Evolutionary conservation across 2,113 vertebrate genomes (phyloP), one percentile per base, ranked within the genome.

Genomic region (Macquaria australasica): DNA sequence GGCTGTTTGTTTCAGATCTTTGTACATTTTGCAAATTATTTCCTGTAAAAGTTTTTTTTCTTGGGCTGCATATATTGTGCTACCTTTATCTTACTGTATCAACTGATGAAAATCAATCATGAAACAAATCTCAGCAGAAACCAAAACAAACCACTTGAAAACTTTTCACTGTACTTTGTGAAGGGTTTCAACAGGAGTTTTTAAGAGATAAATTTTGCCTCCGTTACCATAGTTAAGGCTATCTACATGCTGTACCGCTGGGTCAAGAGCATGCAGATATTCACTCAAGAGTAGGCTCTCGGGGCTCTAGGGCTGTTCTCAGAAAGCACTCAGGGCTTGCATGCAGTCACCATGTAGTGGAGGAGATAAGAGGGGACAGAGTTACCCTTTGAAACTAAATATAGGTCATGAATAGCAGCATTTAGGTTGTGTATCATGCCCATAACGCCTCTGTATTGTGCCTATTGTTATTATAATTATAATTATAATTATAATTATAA

Each of bases 381-480:
- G 81, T 85, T 84, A 81, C 82, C 87, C 83, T 93, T 93, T 92
- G 90, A 93, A 92, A 92, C 93, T 87, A 93, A 94, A 95, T 92
- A 94, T 94, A 94, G 90, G 71, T 73, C 64, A 77, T 71, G 87
- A 78, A 86, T 67, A 88, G 73, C 77, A 83, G 60, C 28, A 71
- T 86, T 86, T 50, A 55, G 75, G 25, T 76, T 68, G 71, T 71
- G 68, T 79, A 55, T 86, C 21, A 28, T 67, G 64, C 64, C 71
- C 60, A 51, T 76, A 77, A 85, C 12, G 10, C 60, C 16, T 23
- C 34, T 66, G 50, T 75, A 81, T 83, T 63, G 41, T 79, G 34
- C 39, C 4, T 3, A 34, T 34, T 34, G 4, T 34, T 34, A 34
- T 34, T 34, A 34, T 34, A 3, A 34, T 34, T 34, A 34, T 34